Evolutionary conservation across 1,140 invertebrate genomes (phyloP), one percentile per base, ranked within the genome.

Genomic region (Drosophila lacteicornis): DNA sequence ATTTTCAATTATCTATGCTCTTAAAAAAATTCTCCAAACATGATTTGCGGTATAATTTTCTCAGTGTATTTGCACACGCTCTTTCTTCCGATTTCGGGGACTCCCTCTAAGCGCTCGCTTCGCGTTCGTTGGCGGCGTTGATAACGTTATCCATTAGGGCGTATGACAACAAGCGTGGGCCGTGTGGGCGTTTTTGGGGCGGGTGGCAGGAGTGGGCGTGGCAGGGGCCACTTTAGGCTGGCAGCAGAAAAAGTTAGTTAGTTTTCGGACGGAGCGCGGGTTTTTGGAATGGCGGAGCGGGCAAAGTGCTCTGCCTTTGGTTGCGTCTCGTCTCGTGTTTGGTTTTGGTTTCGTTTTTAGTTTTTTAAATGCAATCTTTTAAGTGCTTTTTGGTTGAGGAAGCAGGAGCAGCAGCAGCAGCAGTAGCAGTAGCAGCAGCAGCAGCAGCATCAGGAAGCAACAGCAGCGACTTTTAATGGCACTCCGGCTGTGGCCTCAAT

Each of bases 331-430:
- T 73, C 69, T 73, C 69, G 67, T 70, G 80, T 83, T 83, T 83
- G 76, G 69, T 83, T 83, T 83, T 75, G 80, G 70, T 77, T 77
- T 71, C 66, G 63, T 59, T 80, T 79, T 63, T 63, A 61, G 70
- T 76, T 81, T 81, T 81, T 81, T 81, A 81, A 81, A 81, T 83
- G 80, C 80, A 83, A 83, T 83, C 80, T 83, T 79, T 83, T 83
- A 83, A 83, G 80, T 83, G 80, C 80, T 83, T 83, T 83, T 83
- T 83, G 80, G 80, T 83, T 75, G 63, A 69, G 74, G 62, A 76
- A 60, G 74, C 74, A 76, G 74, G 19, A 38, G 70, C 40, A 36
- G 66, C n/a, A 58, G 45, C 13, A 53, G 66, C 9, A 43, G 6
- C 62, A 53, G n/a, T 17, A 57, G 42, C 13, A 53, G 66, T 11